Base-by-base conservation (phyloP, 2,797 vertebrate species). In the Galago senegalensis region DNA sequence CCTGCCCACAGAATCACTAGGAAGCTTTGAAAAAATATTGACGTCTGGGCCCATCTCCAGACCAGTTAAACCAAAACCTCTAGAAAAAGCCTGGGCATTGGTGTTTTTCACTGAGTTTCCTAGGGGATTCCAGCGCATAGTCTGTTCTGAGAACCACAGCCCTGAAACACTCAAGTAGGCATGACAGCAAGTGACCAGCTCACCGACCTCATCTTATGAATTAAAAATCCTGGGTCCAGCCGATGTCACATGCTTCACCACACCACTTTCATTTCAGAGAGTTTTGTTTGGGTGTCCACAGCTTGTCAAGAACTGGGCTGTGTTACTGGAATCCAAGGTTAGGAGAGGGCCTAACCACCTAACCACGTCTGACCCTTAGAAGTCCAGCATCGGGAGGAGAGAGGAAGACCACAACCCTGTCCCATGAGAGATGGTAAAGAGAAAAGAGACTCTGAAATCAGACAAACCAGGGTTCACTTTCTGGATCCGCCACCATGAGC, bases 171-270 rank as follows among this genome's bases (percentile, higher is more conserved):
- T 94, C 21, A 63, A 67, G 37, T 7, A 80, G 29, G 37, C 53
- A 23, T 69, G 63, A 96, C 34, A 87, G 34, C 79, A 56, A 90
- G 29, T 92, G 65, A 75, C 70, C 60, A 76, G 58, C 67, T 82
- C 25, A 56, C 40, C 67, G 56, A 76, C n/a, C 53, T 92, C 16
- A 31, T 77, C 27, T 53, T 77, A 82, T 13, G 46, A 75, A 69
- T 21, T 11, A 92, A 87, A 93, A 84, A 70, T 21, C 13, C 31
- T 69, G 43, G 72, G 16, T 86, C 53, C 73, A 86, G 43, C 75
- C 49, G 46, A 0, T 2, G 40, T 70, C 23, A 18, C 29, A 14
- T 4, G 10, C 49, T 80, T 65, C 20, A 12, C 9, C 31, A 53
- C 43, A 60, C 5, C 81, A 46, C 13, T 89, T 94, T 86, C 29